Base-by-base conservation (phyloP, 2,888 invertebrate species). In the Macropis europaea region DNA sequence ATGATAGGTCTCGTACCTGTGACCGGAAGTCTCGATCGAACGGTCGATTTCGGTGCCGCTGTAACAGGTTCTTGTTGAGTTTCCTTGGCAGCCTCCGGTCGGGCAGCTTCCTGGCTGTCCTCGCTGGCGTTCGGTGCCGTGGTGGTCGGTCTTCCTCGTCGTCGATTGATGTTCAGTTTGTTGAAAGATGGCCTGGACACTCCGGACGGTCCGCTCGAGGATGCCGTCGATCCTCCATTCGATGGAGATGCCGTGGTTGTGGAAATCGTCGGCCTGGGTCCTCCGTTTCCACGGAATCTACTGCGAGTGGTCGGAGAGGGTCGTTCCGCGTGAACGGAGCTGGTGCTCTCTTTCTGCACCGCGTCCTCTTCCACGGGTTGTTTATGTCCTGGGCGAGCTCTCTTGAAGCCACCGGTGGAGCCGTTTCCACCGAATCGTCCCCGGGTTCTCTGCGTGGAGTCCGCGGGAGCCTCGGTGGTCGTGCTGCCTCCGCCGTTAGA, bases 1-100 rank as follows among this genome's bases (percentile, higher is more conserved):
- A 94, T 90, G 0, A 60, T 47, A 0, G 94, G 92, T 54, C 94
- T 87, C 1, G 91, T 77, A 30, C 86, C 89, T 4, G 90, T 91
- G 0, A 91, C 91, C 0, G 87, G 84, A 22, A 87, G 60, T 64
- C 85, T 85, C 1, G 83, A 36, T 13, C 82, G 81, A 2, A 77
- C 60, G 2, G 61, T 66, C 0, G 82, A 48, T 40, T 84, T 82
- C 2, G 85, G 74, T 1, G 82, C 45, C 61, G 74, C 15, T 24
- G 63, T 45, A 3, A 47, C 48, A 0, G 40, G 89, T 22, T 77
- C 79, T 7, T 68, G 74, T 0, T 57, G 9, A 1, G 84, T 78
- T 15, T 79, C 77, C 13, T 59, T 59, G 1, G 45, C 22, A 0
- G 43, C 11, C n/a, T 78, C 74, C 3, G 76, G 13, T 1, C 56